Evolutionary conservation across 2,888 invertebrate species (phyloP), one percentile per base, ranked within the genome.

Genomic region (Sacculina carcini): DNA sequence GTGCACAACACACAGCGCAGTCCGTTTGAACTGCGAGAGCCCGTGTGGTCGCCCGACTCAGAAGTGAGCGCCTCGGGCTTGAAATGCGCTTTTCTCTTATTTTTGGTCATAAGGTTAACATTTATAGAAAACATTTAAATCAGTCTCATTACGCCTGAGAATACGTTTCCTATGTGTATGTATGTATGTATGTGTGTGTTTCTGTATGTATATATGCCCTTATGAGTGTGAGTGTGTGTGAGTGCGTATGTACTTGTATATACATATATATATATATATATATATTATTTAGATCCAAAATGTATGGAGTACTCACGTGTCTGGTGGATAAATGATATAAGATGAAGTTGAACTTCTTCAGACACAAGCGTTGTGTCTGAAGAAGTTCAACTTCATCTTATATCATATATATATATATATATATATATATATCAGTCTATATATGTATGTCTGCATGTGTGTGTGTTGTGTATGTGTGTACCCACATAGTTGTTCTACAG

Each of bases 31-130:
- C 55, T 69, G 31, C 56, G 59, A 34, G 70, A 70, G 59, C 69
- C 70, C 19, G 60, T 58, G 23, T 70, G 70, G 70, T 61, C 65
- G 26, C 66, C 67, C 26, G 69, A 69, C 55, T 62, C 61, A 44
- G 63, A 67, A 62, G 69, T 68, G 56, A 54, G 56, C 5, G 6
- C 12, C 38, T 4, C 34, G 7, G 9, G 28, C 21, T 46, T 52
- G 2, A 31, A 28, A 31, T 39, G 21, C 32, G n/a, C 24, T 31
- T 9, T n/a, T 48, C 34, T 14, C 16, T 53, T 42, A 26, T 19
- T 26, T 7, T 50, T 21, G 24, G 14, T 4, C 12, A 6, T 4
- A 42, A 4, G 16, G n/a, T 34, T 24, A 14, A 49, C 24, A 47
- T n/a, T 34, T 12, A 10, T 34, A n/a, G 10, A 12, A 34, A 12